Conservation (phyloP, 2,888 invertebrate genomes). For the Aphidoletes aphidimyza region DNA sequence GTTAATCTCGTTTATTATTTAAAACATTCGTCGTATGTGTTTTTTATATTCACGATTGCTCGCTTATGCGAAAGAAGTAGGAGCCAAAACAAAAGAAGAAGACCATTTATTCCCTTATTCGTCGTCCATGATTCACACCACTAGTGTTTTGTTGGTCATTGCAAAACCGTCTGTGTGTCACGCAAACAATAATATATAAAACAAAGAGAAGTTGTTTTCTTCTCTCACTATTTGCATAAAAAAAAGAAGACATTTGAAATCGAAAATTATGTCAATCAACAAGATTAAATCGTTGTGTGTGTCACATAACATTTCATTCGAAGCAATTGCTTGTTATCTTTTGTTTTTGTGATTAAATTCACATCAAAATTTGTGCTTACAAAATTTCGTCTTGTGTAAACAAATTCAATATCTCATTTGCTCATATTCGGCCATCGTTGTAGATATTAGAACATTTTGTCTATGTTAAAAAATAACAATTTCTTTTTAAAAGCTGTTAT, state of each 20-base stretch:
- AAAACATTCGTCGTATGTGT: conserved; percentile 10
- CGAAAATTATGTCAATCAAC: no score
- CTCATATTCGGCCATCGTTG: conserved; percentile 84
- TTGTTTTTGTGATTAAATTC: conserved; percentile 65
- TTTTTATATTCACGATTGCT: neutral
- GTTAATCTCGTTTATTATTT: neutral
- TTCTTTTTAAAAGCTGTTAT: no score
- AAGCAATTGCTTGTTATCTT: neutral
- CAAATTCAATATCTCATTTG: conserved; percentile 79
- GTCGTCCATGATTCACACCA: neutral
- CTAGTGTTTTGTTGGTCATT: no score
- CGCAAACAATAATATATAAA: no score
- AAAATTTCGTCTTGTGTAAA: conserved; percentile 77
- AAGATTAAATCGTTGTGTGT: no score
- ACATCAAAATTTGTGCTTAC: conserved; percentile 65
- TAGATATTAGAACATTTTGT: no score
- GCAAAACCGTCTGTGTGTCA: no score
- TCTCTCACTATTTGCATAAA: no score
- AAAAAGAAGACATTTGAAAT: no score
- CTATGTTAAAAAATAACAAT: no score
- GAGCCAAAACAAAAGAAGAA: neutral
- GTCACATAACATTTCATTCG: neutral
- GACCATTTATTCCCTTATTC: neutral
- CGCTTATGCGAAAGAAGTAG: neutral
- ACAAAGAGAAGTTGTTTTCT: no score